phyloP scores from a whole-genome alignment of 2,888 invertebrate species.

The Punctoribates punctum region DNA sequence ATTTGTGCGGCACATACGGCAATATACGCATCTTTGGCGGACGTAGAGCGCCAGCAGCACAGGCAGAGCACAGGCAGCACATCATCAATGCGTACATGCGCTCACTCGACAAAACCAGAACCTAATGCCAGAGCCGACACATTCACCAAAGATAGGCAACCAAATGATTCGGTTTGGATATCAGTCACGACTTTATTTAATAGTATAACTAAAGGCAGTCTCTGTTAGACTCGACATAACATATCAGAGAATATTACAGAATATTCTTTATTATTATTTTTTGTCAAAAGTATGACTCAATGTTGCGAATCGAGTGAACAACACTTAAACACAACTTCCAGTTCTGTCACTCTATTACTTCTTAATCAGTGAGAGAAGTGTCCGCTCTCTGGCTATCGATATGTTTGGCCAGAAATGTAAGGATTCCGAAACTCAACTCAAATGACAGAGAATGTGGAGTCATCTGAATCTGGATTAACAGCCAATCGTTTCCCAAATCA shows the following conservation, averaged over 20 bases:
- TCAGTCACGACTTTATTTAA: conserved; percentile 18
- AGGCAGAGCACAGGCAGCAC: no score
- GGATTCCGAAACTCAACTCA: not conserved
- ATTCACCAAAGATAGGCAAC: not conserved
- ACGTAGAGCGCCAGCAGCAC: conserved; percentile 8
- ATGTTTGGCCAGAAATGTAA: not conserved
- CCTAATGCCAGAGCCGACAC: conserved; percentile 4
- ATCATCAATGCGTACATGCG: conserved; percentile 34
- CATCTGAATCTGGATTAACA: not conserved
- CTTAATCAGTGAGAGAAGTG: not conserved
- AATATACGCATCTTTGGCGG: conserved; percentile 30
- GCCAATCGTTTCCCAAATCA: not conserved
- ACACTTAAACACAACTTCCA: not conserved
- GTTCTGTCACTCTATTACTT: no score
- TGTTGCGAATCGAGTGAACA: conserved; percentile 4
- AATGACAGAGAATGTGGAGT: not conserved
- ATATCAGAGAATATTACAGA: not conserved
- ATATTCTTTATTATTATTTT: not conserved
- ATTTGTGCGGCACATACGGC: not conserved
- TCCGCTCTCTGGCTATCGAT: not conserved
- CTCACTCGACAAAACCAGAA: not conserved
- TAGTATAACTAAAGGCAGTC: not conserved
- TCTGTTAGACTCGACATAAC: not conserved
- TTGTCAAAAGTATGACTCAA: not conserved
- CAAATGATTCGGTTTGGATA: not conserved